Evolutionary conservation across 2,113 vertebrate genomes (phyloP).

Genomic region (Bubo scandiacus): DNA sequence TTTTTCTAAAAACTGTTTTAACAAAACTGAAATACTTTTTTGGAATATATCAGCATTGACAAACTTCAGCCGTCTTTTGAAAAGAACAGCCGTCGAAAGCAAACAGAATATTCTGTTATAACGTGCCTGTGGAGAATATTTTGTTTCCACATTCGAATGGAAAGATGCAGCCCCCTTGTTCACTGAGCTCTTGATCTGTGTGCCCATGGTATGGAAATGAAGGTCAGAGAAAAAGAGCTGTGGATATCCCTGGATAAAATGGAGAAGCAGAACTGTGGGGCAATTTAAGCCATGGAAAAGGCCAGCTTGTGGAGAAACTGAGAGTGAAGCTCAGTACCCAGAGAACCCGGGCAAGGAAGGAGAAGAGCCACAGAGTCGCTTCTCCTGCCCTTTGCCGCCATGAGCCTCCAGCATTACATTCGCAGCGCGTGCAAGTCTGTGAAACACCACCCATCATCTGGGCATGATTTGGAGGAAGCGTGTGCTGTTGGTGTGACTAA

Average conservation of each 20-base stretch:
- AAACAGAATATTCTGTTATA: neutral
- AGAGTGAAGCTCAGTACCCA: neutral
- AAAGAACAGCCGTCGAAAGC: neutral
- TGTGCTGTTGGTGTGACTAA: neutral
- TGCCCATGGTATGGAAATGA: neutral
- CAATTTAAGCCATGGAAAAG: neutral
- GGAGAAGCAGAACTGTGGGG: neutral
- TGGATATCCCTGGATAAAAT: neutral
- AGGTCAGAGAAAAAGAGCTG: neutral
- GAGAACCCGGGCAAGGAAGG: neutral
- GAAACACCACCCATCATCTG: neutral
- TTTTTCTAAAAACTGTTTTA: neutral
- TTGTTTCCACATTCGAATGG: neutral
- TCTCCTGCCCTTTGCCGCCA: neutral
- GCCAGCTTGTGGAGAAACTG: neutral
- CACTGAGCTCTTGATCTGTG: neutral
- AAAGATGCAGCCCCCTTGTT: neutral
- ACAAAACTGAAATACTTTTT: neutral
- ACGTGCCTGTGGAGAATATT: rapidly evolving
- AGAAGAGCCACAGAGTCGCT: neutral
- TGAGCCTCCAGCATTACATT: neutral
- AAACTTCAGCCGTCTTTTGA: neutral
- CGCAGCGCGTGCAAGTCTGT: rapidly evolving
- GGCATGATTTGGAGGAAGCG: neutral
- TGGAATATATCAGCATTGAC: neutral